These are phyloP conservation scores for Geotrypetes seraphini DNA, from an alignment of 2,797 vertebrate species.

Conservation along the genomic window DNA sequence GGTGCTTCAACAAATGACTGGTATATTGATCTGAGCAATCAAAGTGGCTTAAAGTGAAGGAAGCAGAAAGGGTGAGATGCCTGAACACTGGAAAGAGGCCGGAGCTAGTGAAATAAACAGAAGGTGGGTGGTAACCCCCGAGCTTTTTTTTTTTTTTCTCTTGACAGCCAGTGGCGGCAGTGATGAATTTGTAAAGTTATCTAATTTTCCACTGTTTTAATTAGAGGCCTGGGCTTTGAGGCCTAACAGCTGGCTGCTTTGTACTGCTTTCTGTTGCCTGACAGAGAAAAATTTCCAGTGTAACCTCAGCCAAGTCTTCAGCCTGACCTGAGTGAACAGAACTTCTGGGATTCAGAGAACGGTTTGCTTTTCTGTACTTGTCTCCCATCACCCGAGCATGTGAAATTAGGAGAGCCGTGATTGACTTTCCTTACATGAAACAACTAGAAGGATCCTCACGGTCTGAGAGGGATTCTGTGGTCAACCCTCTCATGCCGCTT, in stretches of 20 bases:
- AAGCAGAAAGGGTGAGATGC: slow-evolving; percentile 2
- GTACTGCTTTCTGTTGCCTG: slow-evolving; percentile 84
- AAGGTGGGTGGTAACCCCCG: slow-evolving; percentile 81
- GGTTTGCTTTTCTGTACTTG: slow-evolving; percentile 52
- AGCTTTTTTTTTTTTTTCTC: slow-evolving; percentile 49
- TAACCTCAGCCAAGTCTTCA: slow-evolving; percentile 72
- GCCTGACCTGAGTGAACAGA: slow-evolving; percentile 64
- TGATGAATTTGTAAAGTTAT: slow-evolving; percentile 97
- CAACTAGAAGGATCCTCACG: background rate
- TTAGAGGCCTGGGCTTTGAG: slow-evolving; percentile 90
- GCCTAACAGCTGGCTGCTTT: slow-evolving; percentile 86
- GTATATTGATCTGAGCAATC: slow-evolving; percentile 1
- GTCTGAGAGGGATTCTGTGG: background rate
- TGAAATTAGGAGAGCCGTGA: slow-evolving; percentile 43
- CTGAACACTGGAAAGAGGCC: slow-evolving; percentile 57
- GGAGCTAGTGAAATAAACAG: slow-evolving; percentile 78
- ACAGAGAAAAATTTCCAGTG: slow-evolving; percentile 86
- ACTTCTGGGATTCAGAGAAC: slow-evolving; percentile 62
- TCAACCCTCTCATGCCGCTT: slow-evolving; percentile 8
- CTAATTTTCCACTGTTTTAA: slow-evolving; percentile 99
- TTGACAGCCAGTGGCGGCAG: slow-evolving; percentile 81
- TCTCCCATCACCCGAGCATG: slow-evolving; percentile 45
- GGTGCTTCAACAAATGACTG: background rate
- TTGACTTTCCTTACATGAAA: slow-evolving; percentile 46
- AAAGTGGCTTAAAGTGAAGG: slow-evolving; percentile 10